Conservation (phyloP, 2,888 invertebrate genomes). For the Campopleginae sp. region DNA sequence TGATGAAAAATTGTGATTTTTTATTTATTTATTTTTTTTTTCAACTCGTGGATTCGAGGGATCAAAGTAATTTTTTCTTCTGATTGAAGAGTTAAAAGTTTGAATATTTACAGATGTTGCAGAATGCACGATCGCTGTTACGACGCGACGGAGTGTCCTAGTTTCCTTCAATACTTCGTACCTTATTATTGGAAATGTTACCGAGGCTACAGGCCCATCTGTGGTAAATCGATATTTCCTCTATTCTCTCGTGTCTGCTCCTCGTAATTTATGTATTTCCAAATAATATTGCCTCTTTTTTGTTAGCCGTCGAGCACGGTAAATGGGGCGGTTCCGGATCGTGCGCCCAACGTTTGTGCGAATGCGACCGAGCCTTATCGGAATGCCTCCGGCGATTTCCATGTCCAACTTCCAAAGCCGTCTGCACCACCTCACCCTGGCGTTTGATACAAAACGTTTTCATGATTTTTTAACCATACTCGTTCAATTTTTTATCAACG, state of each 20-base stretch:
- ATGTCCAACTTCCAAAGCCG: constrained; percentile 90
- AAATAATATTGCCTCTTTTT: constrained; percentile 9
- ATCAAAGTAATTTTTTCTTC: too few species aligned
- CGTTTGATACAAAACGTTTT: constrained; percentile 91
- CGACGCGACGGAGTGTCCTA: constrained; percentile 90
- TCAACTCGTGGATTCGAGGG: too few species aligned
- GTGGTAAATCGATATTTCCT: constrained; percentile 86
- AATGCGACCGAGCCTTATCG: constrained; percentile 92
- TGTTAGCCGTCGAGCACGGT: constrained; percentile 86
- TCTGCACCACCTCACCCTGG: constrained; percentile 91
- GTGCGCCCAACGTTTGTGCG: constrained; percentile 92
- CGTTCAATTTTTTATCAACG: background rate
- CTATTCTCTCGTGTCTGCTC: background rate
- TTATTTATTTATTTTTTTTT: too few species aligned
- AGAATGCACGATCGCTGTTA: constrained; percentile 95
- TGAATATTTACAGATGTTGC: constrained; percentile 86
- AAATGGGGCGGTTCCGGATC: constrained; percentile 87
- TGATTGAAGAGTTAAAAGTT: background rate
- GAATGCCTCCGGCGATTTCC: constrained; percentile 91
- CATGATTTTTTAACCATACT: constrained; percentile 84
- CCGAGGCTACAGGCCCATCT: constrained; percentile 89
- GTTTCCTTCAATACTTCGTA: constrained; percentile 93
- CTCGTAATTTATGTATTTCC: background rate
- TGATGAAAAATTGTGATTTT: too few species aligned
- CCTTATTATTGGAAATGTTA: constrained; percentile 96